Evolutionary conservation across 2,113 vertebrate genomes (phyloP), one percentile per base, ranked within the genome.

Genomic region (Acanthisitta chloris): DNA sequence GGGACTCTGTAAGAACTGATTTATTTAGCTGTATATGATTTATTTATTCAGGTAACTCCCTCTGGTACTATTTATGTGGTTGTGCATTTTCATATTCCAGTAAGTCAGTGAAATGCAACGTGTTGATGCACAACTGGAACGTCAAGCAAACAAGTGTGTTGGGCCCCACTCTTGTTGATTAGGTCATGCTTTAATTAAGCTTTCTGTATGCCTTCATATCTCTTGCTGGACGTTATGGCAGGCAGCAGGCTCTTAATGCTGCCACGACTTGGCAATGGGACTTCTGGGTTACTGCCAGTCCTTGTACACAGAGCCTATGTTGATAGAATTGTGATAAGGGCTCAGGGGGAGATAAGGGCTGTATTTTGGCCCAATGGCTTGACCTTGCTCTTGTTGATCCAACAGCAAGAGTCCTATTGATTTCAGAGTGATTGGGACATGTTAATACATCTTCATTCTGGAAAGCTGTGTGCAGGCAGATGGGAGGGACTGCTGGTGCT

Each of bases 11-110:
- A 88, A 48, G 64, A 92, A 62, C 66, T 48, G 89, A 94, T 92
- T 94, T 94, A 92, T 89, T 86, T 94, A 82, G 52, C 86, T 81
- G 9, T 58, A 31, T 59, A 28, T 3, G 10, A 67, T 79, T 81
- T 78, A 92, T 95, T 94, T 92, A 92, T 94, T 86, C 89, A 93
- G 80, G 82, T 90, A 81, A 74, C 88, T 93, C 88, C 76, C 76
- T 67, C 55, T 69, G 40, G 48, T 94, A 52, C 77, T 94, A 61
- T 74, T 91, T 74, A 40, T 42, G 84, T 79, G 72, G 81, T 72
- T 52, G 65, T 67, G 59, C 48, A 34, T 91, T 94, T 95, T 86
- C 61, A 26, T 89, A 52, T 84, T 94, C 72, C 52, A 55, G 77
- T 61, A 76, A 94, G 76, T 62, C 71, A 55, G 73, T 51, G 65